Base-by-base conservation (phyloP, 2,888 invertebrate genomes). In the Lasioglossum morio region DNA sequence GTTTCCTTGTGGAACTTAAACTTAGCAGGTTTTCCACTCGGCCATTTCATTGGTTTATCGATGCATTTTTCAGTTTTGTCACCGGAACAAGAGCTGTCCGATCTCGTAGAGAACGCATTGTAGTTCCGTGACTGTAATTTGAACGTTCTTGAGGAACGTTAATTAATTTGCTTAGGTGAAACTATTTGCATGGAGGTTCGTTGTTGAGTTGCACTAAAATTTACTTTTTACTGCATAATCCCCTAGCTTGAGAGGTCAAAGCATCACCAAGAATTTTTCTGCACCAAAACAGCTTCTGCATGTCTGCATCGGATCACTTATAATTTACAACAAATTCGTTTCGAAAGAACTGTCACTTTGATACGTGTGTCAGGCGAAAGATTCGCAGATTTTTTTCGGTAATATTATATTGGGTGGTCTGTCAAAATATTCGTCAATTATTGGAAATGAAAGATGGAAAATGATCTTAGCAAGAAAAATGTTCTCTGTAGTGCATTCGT, bases 1-100 rank as follows among this genome's bases (percentile, higher is more conserved):
- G 95, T 94, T 89, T 96, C 96, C 87, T 95, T 87, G 81, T 95
- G 94, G 90, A 95, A 96, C 69, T 93, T 88, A 78, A 91, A 93
- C 34, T 87, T 91, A 1, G 84, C 86, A 81, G 86, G 86, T 43
- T 89, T 85, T 19, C 89, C 93, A 46, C 89, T 91, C 48, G 93
- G 93, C 93, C 93, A 93, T 78, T 92, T 91, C 34, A 79, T 79
- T 19, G 91, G 82, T 82, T 90, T 87, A 14, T 87, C 85, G n/a
- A 87, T 89, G 66, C 88, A 89, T 8, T 23, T 16, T 14, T 70
- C 27, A 14, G 60, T 23, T 34, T 34, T 79, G 16, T 73, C 43
- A 30, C 23, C 48, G 30, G 34, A 34, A 14, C 72, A 73, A 14
- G 70, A 76, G 16, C 34, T 23, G 30, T 66, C 74, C 27, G 14